Base-by-base conservation (phyloP, 2,113 vertebrate species). In the Lophura nycthemera region DNA sequence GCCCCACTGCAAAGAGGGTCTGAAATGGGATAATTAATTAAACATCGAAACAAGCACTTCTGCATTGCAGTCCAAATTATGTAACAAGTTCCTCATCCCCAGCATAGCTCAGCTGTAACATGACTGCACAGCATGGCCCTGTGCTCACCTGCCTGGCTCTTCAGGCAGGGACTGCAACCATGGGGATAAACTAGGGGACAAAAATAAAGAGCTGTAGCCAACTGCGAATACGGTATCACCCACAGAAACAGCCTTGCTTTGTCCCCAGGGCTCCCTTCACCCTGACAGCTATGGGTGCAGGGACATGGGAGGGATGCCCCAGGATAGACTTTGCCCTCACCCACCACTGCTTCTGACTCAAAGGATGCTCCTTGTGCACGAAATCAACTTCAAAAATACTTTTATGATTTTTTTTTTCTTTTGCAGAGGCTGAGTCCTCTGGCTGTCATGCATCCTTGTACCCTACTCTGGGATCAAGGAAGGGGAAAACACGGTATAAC, bases 31-130 rank as follows among this genome's bases (percentile, higher is more conserved):
- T 95, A 96, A 96, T 97, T 95, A 96, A 96, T 97, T 97, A 98
- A 97, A 98, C 97, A 97, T 96, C 95, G 95, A 96, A 98, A 93
- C 56, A 83, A 65, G 36, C 17, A 66, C 36, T 96, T 95, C 95
- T 97, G 95, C 88, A 93, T 86, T 96, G 93, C 95, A 97, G 95
- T 96, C 66, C 94, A 7, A 92, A 83, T 97, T 97, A 97, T 90
- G 59, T 96, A 97, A 96, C 90, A 3, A 20, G n/a, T 93, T 96
- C 86, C 54, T 34, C 21, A 5, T 89, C 52, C 72, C 42, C 96
- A 91, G 93, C 79, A 92, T 96, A 69, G 94, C 94, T 52, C 59
- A 25, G 86, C 86, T 89, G 21, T 19, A 63, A 76, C n/a, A 32
- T 19, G 47, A 88, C 86, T 73, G 42, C 81, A 86, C 13, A 2